phyloP scores from a whole-genome alignment of 2,888 invertebrate species.

The Cistogaster globosa region DNA sequence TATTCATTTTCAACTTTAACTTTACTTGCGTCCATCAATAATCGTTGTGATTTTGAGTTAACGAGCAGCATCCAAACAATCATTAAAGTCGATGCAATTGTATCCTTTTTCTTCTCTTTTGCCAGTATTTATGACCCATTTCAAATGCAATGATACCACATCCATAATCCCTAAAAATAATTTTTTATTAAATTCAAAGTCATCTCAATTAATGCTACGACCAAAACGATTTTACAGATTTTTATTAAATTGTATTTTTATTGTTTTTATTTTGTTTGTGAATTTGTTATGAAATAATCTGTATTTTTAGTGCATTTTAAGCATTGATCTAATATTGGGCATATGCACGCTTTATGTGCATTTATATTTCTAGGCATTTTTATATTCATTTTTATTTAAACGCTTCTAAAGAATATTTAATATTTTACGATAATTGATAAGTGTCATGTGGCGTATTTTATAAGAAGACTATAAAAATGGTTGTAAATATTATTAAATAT shows the following conservation, averaged over 20 bases:
- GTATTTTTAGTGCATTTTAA: slow-evolving; percentile 55
- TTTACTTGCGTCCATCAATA: slow-evolving; percentile 55
- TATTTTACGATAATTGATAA: slow-evolving; percentile 71
- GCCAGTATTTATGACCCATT: slow-evolving; percentile 44
- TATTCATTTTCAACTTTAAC: slow-evolving; percentile 70
- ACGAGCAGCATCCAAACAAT: too few relatives aligned
- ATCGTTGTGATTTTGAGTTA: slow-evolving; percentile 56
- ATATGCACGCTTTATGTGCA: slow-evolving; percentile 23
- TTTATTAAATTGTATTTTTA: slow-evolving; percentile 44
- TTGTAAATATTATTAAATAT: slow-evolving; percentile 61
- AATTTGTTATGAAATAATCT: slow-evolving; percentile 22
- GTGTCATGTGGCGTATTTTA: slow-evolving; percentile 63
- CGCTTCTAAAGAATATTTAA: slow-evolving; percentile 31
- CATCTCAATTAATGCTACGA: slow-evolving; percentile 56
- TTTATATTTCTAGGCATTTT: slow-evolving; percentile 53
- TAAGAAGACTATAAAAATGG: slow-evolving; percentile 43
- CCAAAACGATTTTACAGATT: slow-evolving; percentile 35
- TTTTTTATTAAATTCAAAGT: slow-evolving; percentile 61
- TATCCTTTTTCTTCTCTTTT: slow-evolving; percentile 62
- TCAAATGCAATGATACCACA: slow-evolving; percentile 34
- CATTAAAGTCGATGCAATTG: slow-evolving; percentile 36
- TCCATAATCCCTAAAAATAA: slow-evolving; percentile 14
- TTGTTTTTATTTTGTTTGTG: slow-evolving; percentile 2
- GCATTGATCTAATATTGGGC: slow-evolving; percentile 46
- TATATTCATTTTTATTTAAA: slow-evolving; percentile 15